These are phyloP conservation scores for Phoxinus dragarum DNA, from an alignment of 2,797 vertebrate genomes.

Conservation along the genomic window DNA sequence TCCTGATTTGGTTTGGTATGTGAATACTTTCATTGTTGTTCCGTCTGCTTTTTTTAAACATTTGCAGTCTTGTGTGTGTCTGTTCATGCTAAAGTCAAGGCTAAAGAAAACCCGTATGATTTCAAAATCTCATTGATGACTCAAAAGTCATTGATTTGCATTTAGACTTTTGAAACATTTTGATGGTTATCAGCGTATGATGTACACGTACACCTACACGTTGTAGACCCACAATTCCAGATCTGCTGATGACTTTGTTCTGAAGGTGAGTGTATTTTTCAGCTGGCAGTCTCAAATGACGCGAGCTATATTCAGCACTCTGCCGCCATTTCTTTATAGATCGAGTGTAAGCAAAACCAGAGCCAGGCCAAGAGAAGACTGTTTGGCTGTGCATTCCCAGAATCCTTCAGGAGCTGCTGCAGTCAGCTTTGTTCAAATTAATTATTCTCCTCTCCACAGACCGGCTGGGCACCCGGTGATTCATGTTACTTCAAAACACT, in stretches of 20 bases:
- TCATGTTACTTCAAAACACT: slow-evolving; percentile 4
- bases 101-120: background rate
- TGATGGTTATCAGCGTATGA: background rate
- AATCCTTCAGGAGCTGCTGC: slow-evolving; percentile 1
- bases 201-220: background rate
- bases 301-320: slow-evolving; percentile 27
- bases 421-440: slow-evolving; percentile 26
- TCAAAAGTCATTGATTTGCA: background rate
- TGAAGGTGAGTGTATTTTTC: slow-evolving; percentile 19
- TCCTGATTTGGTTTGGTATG: background rate
- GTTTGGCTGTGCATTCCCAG: slow-evolving; percentile 5
- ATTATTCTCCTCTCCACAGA: background rate
- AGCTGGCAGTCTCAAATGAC: background rate
- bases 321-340: slow-evolving; percentile 5
- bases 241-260: slow-evolving; percentile 11
- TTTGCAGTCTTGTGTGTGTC: background rate
- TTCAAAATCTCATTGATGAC: background rate
- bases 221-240: background rate
- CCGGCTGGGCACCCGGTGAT: background rate
- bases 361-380: slow-evolving; percentile 12
- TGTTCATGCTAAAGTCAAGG: background rate
- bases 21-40: background rate
- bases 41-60: background rate
- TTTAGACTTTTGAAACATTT: background rate
- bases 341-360: slow-evolving; percentile 27